Percentiles rank a stretch among this genome's conserved stretches.
Conservation (phyloP, 2,113 vertebrate genomes). For the zebrafish (Danio rerio) region GRCz12tu NC_133181.1:5389001-5389500, state of each 20-base stretch:
- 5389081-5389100: constrained; percentile 44
- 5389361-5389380: no score
- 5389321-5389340: no score
- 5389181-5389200: not conserved
- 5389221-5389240: not conserved
- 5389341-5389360: no score
- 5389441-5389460: no score
- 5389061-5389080: constrained; percentile 48
- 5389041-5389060: not conserved
- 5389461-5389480: no score
- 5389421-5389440: no score
- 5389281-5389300: not conserved
- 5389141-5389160: constrained; percentile 18
- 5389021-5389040: constrained; percentile 34
- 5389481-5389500: no score
- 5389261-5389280: not conserved
- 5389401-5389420: no score
- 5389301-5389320: no score
- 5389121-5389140: constrained; percentile 47
- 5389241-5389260: not conserved
- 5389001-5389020: constrained; percentile 45
- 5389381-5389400: no score
- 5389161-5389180: not conserved
- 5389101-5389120: constrained; percentile 36
- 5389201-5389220: not conserved